Evolutionary conservation across 2,888 invertebrate genomes (phyloP).

Genomic region (Xylocampa areola): DNA sequence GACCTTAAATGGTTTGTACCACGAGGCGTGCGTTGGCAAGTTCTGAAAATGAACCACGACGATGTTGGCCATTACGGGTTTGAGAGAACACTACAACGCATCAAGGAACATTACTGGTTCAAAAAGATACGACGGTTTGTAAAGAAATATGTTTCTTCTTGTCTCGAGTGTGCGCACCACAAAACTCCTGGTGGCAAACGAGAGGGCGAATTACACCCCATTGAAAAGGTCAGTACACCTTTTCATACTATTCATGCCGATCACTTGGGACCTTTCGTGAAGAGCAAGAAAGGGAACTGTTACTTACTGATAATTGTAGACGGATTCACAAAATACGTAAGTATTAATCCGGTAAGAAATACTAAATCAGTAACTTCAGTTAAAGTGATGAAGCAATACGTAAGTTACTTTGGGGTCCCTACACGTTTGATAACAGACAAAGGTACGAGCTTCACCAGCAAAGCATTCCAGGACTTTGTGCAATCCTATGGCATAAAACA

Average conservation of each 20-base stretch:
- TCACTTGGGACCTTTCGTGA: constrained; percentile 2
- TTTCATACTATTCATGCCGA: constrained; percentile 12
- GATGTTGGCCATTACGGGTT: constrained; percentile 52
- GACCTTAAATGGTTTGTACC: constrained; percentile 52
- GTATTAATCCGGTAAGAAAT: constrained; percentile 1
- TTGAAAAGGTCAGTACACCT: constrained; percentile 1
- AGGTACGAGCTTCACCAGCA: constrained; percentile 4
- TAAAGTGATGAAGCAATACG: background rate
- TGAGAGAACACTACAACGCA: constrained; percentile 41
- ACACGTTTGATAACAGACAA: constrained; percentile 4
- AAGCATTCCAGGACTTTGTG: background rate
- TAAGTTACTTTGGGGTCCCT: constrained; percentile 7
- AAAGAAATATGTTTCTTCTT: constrained; percentile 19
- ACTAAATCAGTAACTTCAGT: background rate
- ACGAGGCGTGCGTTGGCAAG: constrained; percentile 48
- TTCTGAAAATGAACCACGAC: constrained; percentile 50
- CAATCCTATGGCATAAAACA: constrained; percentile 1
- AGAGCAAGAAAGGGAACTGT: constrained; percentile 1
- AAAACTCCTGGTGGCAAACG: background rate
- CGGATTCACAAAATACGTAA: constrained; percentile 4
- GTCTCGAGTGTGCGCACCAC: constrained; percentile 19
- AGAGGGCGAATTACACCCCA: constrained; percentile 7
- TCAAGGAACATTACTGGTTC: constrained; percentile 17
- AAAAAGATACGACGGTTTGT: constrained; percentile 12
- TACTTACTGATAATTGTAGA: constrained; percentile 11